Evolutionary conservation across 2,113 vertebrate species (phyloP).

Genomic region (Stigmatopora nigra): DNA sequence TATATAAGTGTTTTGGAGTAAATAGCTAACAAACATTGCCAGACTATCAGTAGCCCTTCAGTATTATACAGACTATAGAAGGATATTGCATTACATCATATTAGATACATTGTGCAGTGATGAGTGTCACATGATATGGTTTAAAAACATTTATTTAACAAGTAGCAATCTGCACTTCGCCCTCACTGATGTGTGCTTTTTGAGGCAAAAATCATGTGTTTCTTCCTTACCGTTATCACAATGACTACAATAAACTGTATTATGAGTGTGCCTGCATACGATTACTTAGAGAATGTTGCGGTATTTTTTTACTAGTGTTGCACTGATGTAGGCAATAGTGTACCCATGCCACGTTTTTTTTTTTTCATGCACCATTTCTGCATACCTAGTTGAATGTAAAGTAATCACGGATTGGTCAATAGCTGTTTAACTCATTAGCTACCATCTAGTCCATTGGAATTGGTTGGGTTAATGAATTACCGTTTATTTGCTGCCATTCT

Average conservation of each 20-base stretch:
- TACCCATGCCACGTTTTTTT: too few species aligned
- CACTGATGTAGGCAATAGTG: too few species aligned
- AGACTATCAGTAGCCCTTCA: slow-evolving; percentile 30
- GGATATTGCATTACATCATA: slow-evolving; percentile 16
- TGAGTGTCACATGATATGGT: slow-evolving; percentile 10
- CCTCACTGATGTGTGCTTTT: slow-evolving; percentile 5
- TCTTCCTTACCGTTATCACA: slow-evolving; percentile 22
- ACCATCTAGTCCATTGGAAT: too few species aligned
- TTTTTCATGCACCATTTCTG: too few species aligned
- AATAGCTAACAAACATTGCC: slow-evolving; percentile 28
- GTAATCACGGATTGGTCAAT: too few species aligned
- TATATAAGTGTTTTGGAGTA: slow-evolving; percentile 12
- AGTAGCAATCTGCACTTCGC: slow-evolving; percentile 36
- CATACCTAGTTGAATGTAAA: too few species aligned
- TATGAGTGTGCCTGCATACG: slow-evolving; percentile 33
- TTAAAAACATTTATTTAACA: slow-evolving; percentile 7
- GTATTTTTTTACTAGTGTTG: slow-evolving; percentile 17
- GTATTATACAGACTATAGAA: slow-evolving; percentile 14
- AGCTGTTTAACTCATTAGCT: too few species aligned
- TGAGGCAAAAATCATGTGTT: slow-evolving; percentile 10
- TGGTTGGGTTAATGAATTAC: too few species aligned
- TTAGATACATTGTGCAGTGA: slow-evolving; percentile 24
- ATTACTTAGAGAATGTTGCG: slow-evolving; percentile 32
- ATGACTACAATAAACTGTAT: slow-evolving; percentile 11
- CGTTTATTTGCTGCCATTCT: too few species aligned